A percentile compares a stretch with the other conserved stretches of the same genome.
Evolutionary conservation across 2,113 vertebrate genomes (phyloP).

Genomic region (Chloebia gouldiae): DNA sequence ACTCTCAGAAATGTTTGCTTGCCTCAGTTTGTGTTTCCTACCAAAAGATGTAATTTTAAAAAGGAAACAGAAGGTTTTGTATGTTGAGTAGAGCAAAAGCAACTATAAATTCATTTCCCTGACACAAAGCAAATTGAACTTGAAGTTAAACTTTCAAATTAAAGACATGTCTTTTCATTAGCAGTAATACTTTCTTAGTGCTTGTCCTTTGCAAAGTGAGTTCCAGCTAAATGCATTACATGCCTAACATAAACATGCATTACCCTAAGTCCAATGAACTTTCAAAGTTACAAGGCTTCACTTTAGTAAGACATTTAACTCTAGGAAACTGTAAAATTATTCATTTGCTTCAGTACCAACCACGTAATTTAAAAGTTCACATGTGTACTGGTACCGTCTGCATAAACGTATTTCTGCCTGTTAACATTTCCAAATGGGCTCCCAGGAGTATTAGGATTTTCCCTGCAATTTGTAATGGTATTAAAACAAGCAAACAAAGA

Average conservation of each 20-base stretch:
- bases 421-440: neutral
- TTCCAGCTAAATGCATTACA: slow-evolving; percentile 66
- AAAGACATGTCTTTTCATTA: slow-evolving; percentile 53
- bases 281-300: slow-evolving; percentile 73
- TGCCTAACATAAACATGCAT: slow-evolving; percentile 69
- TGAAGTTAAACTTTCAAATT: slow-evolving; percentile 66
- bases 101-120: slow-evolving; percentile 76
- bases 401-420: slow-evolving; percentile 40
- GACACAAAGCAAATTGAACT: slow-evolving; percentile 74
- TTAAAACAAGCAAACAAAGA: neutral
- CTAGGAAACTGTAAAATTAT: slow-evolving; percentile 54
- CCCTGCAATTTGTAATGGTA: slow-evolving; percentile 14
- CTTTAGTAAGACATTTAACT: slow-evolving; percentile 57
- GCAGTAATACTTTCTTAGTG: slow-evolving; percentile 73
- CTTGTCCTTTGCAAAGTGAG: slow-evolving; percentile 62
- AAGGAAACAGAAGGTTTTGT: slow-evolving; percentile 74
- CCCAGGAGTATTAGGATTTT: slow-evolving; percentile 26
- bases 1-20: slow-evolving; percentile 76
- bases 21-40: slow-evolving; percentile 78
- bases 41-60: slow-evolving; percentile 59
- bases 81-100: slow-evolving; percentile 72
- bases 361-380: slow-evolving; percentile 66
- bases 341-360: slow-evolving; percentile 55
- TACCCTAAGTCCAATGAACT: slow-evolving; percentile 67
- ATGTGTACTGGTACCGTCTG: slow-evolving; percentile 43